Percentiles rank a stretch among this genome's conserved stretches.
Conservation (phyloP, 1,140 invertebrate species). For the Chironomus tepperi region DNA sequence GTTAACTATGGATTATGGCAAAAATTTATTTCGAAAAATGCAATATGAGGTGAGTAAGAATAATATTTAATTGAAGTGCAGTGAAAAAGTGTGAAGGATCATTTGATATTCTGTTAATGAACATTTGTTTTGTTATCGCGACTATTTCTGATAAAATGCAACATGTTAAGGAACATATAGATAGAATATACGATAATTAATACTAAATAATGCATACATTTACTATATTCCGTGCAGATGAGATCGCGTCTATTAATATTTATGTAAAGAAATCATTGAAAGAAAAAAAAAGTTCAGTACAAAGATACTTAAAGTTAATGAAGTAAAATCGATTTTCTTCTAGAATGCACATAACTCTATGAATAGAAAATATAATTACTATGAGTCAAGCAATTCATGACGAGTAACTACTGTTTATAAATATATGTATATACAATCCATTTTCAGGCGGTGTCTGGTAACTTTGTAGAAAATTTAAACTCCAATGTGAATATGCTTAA, state of each 20-base stretch:
- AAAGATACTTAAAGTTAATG: not conserved
- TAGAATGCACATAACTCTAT: not conserved
- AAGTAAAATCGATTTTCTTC: not conserved
- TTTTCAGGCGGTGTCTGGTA: not conserved
- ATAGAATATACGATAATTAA: not conserved
- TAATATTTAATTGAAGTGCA: not conserved
- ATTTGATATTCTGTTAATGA: not conserved
- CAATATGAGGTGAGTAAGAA: not conserved
- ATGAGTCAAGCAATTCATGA: too few species aligned
- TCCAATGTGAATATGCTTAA: not conserved
- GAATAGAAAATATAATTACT: too few species aligned
- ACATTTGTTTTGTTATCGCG: not conserved
- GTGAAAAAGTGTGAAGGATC: not conserved
- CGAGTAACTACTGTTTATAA: too few species aligned
- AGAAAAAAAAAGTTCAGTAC: too few species aligned
- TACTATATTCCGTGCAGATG: not conserved
- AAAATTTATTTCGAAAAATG: not conserved
- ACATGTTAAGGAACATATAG: not conserved
- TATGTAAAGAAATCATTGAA: too few species aligned
- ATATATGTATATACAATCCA: not conserved
- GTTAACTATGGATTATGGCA: not conserved
- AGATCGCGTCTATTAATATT: not conserved
- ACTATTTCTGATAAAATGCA: not conserved
- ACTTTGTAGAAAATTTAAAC: slow-evolving; percentile 2
- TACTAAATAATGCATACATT: not conserved